Percentiles rank a stretch among this genome's conserved stretches.
Evolutionary conservation across 2,797 vertebrate species (phyloP).

Genomic region (Halcyon badia): DNA sequence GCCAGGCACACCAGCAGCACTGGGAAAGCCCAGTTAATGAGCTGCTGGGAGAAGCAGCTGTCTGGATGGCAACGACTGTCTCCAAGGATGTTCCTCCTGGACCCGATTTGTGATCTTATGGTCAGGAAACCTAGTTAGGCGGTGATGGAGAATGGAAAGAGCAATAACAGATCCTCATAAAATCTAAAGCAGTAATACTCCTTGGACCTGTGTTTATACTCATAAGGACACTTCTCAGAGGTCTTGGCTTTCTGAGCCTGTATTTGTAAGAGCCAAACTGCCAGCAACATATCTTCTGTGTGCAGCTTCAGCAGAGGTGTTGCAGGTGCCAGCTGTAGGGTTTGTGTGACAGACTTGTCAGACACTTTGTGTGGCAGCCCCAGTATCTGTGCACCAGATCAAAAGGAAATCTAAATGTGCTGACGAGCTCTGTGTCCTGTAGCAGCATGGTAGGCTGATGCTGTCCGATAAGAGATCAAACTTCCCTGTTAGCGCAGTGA

Average conservation of each 20-base stretch:
- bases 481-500: neutral
- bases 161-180: neutral
- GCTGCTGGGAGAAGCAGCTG: neutral
- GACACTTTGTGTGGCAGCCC: neutral
- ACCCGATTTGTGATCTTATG: neutral
- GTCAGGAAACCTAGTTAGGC: neutral
- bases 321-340: neutral
- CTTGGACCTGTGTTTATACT: neutral
- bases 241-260: neutral
- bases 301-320: neutral
- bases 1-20: neutral
- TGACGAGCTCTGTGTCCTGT: neutral
- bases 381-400: neutral
- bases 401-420: neutral
- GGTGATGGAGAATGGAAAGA: neutral
- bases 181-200: neutral
- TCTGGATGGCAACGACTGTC: neutral
- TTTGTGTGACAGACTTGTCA: neutral
- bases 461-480: neutral
- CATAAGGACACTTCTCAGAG: neutral
- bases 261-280: neutral
- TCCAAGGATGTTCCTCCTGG: neutral
- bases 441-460: neutral
- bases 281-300: neutral
- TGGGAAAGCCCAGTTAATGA: neutral